These are phyloP conservation scores for Rhincodon typus DNA, from an alignment of 2,797 vertebrate genomes.

Conservation along the genomic window DNA sequence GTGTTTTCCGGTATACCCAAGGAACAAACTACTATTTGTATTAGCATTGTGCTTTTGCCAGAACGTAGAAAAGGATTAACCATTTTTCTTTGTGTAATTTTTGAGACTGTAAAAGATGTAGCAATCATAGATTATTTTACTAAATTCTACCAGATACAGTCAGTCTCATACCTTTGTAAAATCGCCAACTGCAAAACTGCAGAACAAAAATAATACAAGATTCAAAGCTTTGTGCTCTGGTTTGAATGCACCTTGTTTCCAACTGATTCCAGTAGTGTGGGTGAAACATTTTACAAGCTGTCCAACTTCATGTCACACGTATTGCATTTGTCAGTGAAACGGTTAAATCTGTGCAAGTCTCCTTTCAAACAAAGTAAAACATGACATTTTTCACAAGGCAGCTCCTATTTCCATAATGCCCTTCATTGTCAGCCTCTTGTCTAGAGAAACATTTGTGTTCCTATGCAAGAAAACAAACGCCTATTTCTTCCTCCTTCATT, in stretches of 20 bases:
- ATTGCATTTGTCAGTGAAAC: not conserved
- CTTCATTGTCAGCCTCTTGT: constrained; percentile 57
- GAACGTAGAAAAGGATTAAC: not conserved
- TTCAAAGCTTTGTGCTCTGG: not conserved
- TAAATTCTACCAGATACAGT: not conserved
- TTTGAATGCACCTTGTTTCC: not conserved
- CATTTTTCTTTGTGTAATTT: not conserved
- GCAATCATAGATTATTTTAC: not conserved
- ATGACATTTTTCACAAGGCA: constrained; percentile 58
- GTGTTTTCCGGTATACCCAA: not conserved
- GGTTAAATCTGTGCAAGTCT: constrained; percentile 42
- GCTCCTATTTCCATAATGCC: constrained; percentile 67
- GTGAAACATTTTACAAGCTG: not conserved
- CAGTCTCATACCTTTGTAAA: not conserved
- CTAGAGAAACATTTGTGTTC: constrained; percentile 78
- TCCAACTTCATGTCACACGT: not conserved
- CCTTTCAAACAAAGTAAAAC: constrained; percentile 61
- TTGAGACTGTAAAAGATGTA: not conserved
- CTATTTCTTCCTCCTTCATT: constrained; percentile 53
- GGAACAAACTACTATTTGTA: not conserved
- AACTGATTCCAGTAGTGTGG: not conserved
- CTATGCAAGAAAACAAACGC: constrained; percentile 67
- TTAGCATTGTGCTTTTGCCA: not conserved
- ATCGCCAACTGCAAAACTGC: not conserved
- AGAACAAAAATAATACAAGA: constrained; percentile 11